Conservation (phyloP, 2,888 invertebrate genomes). For the Dasysyrphus tricinctus region DNA sequence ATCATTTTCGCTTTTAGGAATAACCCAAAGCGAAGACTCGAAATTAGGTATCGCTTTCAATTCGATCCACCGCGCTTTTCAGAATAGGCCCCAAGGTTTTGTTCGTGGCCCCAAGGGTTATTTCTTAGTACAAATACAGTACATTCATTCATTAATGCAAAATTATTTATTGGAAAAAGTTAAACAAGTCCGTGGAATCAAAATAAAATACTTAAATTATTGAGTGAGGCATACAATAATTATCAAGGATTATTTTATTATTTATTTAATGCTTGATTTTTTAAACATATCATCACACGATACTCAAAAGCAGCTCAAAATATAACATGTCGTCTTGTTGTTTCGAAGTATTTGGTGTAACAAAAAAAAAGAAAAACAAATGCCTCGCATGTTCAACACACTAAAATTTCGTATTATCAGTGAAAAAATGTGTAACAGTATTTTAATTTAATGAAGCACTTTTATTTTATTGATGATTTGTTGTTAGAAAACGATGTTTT, state of each 20-base stretch:
- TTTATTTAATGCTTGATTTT: slow-evolving; percentile 46
- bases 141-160: no score
- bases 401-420: not conserved
- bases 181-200: no score
- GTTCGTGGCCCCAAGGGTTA: no score
- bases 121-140: no score
- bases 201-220: no score
- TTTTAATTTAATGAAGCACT: not conserved
- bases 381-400: not conserved
- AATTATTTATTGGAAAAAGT: no score
- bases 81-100: no score
- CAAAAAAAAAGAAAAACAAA: not conserved
- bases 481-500: slow-evolving; percentile 60
- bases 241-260: slow-evolving; percentile 39
- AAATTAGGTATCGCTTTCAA: no score
- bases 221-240: not conserved
- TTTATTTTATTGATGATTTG: not conserved
- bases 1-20: no score
- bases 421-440: not conserved
- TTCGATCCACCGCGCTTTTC: no score
- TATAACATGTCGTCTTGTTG: slow-evolving; percentile 11
- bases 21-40: no score
- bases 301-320: slow-evolving; percentile 53
- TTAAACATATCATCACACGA: slow-evolving; percentile 49
- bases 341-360: not conserved